phyloP scores from a whole-genome alignment of 2,888 invertebrate species.

The Scotopteryx bipunctaria region DNA sequence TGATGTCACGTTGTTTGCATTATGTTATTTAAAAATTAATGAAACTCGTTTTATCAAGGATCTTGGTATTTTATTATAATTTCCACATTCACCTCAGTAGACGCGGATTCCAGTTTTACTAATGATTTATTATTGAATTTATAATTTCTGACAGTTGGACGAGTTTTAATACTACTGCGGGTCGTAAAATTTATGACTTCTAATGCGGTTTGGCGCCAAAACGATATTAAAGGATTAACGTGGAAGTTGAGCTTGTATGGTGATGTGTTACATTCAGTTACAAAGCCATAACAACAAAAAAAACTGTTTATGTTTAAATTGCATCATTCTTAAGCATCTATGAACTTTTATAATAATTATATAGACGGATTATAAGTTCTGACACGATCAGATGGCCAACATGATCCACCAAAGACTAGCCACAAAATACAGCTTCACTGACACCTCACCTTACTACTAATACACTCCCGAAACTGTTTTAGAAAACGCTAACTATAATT shows the following conservation, averaged over 20 bases:
- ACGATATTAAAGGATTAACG: slow-evolving; percentile 19
- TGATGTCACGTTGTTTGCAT: not conserved
- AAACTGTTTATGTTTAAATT: no score
- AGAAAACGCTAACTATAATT: no score
- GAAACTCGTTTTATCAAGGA: slow-evolving; percentile 30
- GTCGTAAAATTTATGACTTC: slow-evolving; percentile 19
- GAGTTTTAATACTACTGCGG: slow-evolving; percentile 20
- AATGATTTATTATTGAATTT: slow-evolving; percentile 24
- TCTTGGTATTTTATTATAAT: slow-evolving; percentile 20
- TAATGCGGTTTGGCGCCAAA: slow-evolving; percentile 23
- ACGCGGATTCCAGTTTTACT: slow-evolving; percentile 23
- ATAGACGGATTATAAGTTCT: no score
- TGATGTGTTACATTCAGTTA: no score
- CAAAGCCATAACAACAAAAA: no score
- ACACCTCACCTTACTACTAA: no score
- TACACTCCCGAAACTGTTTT: no score
- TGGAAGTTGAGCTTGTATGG: not conserved
- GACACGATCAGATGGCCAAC: no score
- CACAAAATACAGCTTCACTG: no score
- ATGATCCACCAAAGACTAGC: no score
- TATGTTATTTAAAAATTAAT: not conserved
- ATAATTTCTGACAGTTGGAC: slow-evolving; percentile 24
- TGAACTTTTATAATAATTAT: no score
- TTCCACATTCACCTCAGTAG: slow-evolving; percentile 3
- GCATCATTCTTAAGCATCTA: no score